phyloP scores from a whole-genome alignment of 2,113 vertebrate genomes.

The Megaceryle maxima region DNA sequence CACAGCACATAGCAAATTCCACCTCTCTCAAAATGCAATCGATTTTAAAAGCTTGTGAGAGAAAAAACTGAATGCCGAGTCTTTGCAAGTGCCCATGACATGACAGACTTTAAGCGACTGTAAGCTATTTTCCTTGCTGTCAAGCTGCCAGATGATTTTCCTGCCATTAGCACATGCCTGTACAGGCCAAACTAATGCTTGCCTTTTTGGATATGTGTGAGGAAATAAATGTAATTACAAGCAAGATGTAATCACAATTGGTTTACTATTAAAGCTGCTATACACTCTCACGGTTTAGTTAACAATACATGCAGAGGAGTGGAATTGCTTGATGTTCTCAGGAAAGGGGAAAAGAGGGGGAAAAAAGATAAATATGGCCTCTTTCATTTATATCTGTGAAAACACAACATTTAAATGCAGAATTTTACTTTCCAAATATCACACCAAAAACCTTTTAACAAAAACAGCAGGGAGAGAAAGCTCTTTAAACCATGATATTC shows the following conservation, averaged over 20 bases:
- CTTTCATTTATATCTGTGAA: conserved; percentile 73
- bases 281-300: conserved; percentile 53
- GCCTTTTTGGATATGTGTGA: conserved; percentile 70
- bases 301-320: conserved; percentile 54
- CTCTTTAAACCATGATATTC: conserved; percentile 80
- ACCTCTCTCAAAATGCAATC: conserved; percentile 56
- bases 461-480: conserved; percentile 82
- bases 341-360: conserved; percentile 1
- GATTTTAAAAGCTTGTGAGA: conserved; percentile 67
- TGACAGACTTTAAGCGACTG: conserved; percentile 64
- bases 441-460: conserved; percentile 81
- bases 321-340: conserved; percentile 45
- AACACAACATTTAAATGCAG: conserved; percentile 82
- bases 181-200: conserved; percentile 50
- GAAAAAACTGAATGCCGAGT: conserved; percentile 55
- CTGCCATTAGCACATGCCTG: conserved; percentile 59
- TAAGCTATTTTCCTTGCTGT: conserved; percentile 67
- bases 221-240: conserved; percentile 79
- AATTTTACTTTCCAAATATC: conserved; percentile 81
- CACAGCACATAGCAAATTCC: conserved; percentile 31
- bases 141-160: conserved; percentile 63
- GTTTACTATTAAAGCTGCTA: conserved; percentile 68
- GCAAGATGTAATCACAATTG: conserved; percentile 73
- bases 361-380: conserved; percentile 56
- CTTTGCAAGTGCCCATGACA: conserved; percentile 62